Evolutionary conservation across 2,888 invertebrate species (phyloP), one percentile per base, ranked within the genome.

Genomic region (Microdon myrmicae): DNA sequence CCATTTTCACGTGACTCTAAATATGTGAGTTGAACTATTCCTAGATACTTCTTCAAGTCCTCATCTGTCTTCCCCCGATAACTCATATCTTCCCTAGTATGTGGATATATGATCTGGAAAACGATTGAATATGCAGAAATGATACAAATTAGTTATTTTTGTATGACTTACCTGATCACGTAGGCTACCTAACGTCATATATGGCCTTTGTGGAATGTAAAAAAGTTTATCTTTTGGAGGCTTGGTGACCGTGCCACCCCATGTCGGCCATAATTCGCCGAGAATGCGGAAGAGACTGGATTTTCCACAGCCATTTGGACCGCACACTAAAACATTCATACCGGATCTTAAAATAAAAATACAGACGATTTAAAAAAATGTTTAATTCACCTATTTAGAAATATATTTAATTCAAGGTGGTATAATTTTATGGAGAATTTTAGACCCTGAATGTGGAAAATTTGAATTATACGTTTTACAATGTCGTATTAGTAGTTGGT

Each of bases 241-340:
- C 81, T 98, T 99, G 2, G 92, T 95, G 45, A 99, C 82, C 3
- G 87, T 87, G 2, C 96, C 97, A 14, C 94, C 94, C 84, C 96
- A 97, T 51, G 95, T 83, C 1, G 98, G 98, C 99, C 99, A 99
- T 51, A 99, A 81, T 83, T 96, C 97, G 31, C 98, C 98, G 8
- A 99, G 85, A 73, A 96, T 90, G 51, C 98, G 85, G 84, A 99
- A 99, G 72, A 99, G 84, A 1, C 96, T 97, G 44, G 95, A 95
- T 80, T 99, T 99, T 35, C 98, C 98, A 79, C 97, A 96, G 1
- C 99, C 98, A 79, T 99, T 99, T 2, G 98, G 98, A 0, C 98
- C 98, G 77, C 96, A 97, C 0, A 98, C 95, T n/a, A 98, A 80
- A 0, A 98, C 96, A 82, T 98, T 98, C 82, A 92, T 92, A 26